Evolutionary conservation across 2,888 invertebrate genomes (phyloP), one percentile per base, ranked within the genome.

Genomic region (Acleris literana): DNA sequence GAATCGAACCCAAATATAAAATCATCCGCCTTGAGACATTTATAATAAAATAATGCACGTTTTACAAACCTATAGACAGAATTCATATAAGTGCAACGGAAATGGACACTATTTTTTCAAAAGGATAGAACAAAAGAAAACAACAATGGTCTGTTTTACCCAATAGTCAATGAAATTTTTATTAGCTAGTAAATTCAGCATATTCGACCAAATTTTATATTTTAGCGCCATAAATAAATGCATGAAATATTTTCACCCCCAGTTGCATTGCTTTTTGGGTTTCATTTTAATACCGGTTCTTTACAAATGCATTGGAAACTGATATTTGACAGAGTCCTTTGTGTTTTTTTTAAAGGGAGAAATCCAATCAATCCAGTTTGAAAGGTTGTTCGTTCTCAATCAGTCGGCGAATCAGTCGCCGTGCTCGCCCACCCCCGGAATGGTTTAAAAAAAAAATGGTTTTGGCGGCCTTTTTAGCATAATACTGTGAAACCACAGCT

Each of bases 361-460:
- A 39, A 49, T 48, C 39, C 33, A 62, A 62, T 62, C 55, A 55
- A 48, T 39, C 48, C 33, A 18, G 48, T 17, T 29, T 55, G 48
- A 48, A 55, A 55, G 39, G 29, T n/a, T n/a, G 9, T 51, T 54
- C 33, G 18, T 13, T 53, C 52, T 22, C 59, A 60, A 60, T 60
- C 52, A 52, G 29, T 16, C 17, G 16, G n/a, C 53, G 18, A 29
- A 53, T 61, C 17, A 17, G 22, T 46, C 16, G 17, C 25, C 44
- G 43, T 52, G 5, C 22, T 46, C 44, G 17, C 25, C 52, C 43
- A 53, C 53, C 52, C 43, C 29, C 53, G 16, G 18, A 46, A 46
- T 17, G 46, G n/a, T n/a, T n/a, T n/a, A n/a, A n/a, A n/a, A n/a
- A n/a, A n/a, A n/a, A n/a, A n/a, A n/a, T n/a, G n/a, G 18, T 18